Conservation (phyloP, 2,888 invertebrate genomes). For the Cantharis rufa region DNA sequence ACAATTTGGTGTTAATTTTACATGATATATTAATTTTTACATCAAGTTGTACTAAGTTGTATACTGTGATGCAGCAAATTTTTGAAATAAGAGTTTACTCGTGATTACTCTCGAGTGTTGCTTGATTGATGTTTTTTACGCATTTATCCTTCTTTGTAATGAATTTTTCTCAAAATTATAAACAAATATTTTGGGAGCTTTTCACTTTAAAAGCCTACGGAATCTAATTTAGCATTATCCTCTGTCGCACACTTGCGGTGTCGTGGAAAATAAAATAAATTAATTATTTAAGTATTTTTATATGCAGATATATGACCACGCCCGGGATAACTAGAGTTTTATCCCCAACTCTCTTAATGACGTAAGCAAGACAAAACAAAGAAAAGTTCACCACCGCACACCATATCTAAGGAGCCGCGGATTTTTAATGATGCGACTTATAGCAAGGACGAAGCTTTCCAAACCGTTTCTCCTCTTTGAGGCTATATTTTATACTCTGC, state of each 20-base stretch:
- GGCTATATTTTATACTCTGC: neutral
- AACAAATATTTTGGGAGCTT: neutral
- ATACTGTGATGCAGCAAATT: neutral
- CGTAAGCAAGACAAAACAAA: constrained; percentile 62
- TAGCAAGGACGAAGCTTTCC: constrained; percentile 13
- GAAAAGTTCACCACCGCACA: constrained; percentile 50
- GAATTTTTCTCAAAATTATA: neutral
- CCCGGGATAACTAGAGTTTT: constrained; percentile 39
- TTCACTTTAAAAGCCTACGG: neutral
- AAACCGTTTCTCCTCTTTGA: constrained; percentile 7
- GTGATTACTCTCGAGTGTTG: neutral
- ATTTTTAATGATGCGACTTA: constrained; percentile 40
- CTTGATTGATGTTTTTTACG: constrained; percentile 1
- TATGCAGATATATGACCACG: constrained; percentile 40
- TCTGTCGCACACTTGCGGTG: neutral
- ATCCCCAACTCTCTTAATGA: constrained; percentile 56
- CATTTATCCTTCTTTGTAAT: neutral
- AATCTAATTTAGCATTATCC: neutral
- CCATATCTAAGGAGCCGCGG: constrained; percentile 33
- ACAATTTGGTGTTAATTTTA: constrained; percentile 37
- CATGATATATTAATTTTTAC: constrained; percentile 30
- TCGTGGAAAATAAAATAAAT: neutral
- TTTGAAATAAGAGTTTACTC: constrained; percentile 1
- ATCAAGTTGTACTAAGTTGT: neutral
- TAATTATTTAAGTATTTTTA: constrained; percentile 12